Base-by-base conservation (phyloP, 2,797 vertebrate species). In the Pelobates cultripes region DNA sequence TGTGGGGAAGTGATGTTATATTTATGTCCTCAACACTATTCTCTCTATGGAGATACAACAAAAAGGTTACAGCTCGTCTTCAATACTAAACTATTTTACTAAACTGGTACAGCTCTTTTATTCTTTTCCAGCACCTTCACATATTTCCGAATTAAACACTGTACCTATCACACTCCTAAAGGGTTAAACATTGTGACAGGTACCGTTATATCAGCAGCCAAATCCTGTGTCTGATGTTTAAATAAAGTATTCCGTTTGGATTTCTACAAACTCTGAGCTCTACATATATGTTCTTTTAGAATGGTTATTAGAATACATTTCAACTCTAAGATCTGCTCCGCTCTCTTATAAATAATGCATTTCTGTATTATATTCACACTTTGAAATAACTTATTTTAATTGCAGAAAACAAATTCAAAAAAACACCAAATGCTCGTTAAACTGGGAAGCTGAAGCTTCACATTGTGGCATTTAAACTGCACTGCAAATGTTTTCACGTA, bases 401-500 rank as follows among this genome's bases (percentile, higher is more conserved):
- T 79, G 64, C 53, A n/a, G 51, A 63, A 75, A 75, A 75, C 44
- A 77, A 72, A 64, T 40, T 76, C 61, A 63, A 53, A 76, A 80
- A 79, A 75, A 76, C 78, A 42, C 68, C 78, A 53, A 43, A 79
- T 75, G 63, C 55, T 70, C 64, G 93, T 93, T 91, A 92, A 91
- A 88, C 80, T 76, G 85, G 89, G 45, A 92, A 91, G 89, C 81
- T 88, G 71, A 91, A 90, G 87, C 85, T 87, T 85, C 69, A 83
- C 77, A 85, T 89, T 90, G 87, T 89, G 86, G 89, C 86, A 85
- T 91, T 91, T 93, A 90, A 94, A 93, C 89, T 91, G 90, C 89
- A 89, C 87, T 82, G 89, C 87, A 91, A 93, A 94, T 86, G 89
- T 87, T 90, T 86, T 89, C 93, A 89, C 90, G 92, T 92, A 90